Evolutionary conservation across 1,140 invertebrate species (phyloP), one percentile per base, ranked within the genome.

Genomic region (Amyelois transitella): DNA sequence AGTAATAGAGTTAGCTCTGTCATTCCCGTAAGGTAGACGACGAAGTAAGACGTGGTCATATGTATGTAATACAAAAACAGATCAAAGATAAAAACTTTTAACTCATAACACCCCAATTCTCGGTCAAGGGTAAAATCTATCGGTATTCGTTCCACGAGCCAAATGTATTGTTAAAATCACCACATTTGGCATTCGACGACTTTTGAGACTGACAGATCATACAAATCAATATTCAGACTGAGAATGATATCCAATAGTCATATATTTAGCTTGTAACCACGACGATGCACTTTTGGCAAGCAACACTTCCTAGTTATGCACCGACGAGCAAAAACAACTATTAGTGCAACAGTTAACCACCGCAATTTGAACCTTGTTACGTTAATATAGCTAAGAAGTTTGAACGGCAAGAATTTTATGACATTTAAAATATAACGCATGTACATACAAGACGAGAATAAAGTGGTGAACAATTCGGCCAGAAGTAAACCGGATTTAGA

Each of bases 281-380:
- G 63, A 62, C 58, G 58, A 65, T 82, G 77, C 77, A 80, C 65
- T 78, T 81, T 83, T 86, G 82, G 80, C 82, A 86, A 66, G 58
- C 43, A 22, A n/a, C 58, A 53, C 77, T 86, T 86, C 82, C 82
- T 81, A 65, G 66, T 81, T 58, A 18, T 63, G 71, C 58, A 38
- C 60, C 51, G 55, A 56, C 48, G 62, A 66, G 55, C 66, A 56
- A 48, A 69, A 66, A 72, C 52, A 48, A 20, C 32, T 14, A 38
- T 14, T 38, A 38, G 64, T 69, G 58, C 66, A 56, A 48, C 66
- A 65, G 68, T 28, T 18, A 19, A 38, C 5, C n/a, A 53, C 6
- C n/a, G n/a, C 17, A 44, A 43, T 14, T 14, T 38, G 12, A 14
- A 38, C 12, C 6, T 14, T 38, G 8, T 14, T 14, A 1, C 32